Base-by-base conservation (phyloP, 2,888 invertebrate species). In the Drosophila colorata region DNA sequence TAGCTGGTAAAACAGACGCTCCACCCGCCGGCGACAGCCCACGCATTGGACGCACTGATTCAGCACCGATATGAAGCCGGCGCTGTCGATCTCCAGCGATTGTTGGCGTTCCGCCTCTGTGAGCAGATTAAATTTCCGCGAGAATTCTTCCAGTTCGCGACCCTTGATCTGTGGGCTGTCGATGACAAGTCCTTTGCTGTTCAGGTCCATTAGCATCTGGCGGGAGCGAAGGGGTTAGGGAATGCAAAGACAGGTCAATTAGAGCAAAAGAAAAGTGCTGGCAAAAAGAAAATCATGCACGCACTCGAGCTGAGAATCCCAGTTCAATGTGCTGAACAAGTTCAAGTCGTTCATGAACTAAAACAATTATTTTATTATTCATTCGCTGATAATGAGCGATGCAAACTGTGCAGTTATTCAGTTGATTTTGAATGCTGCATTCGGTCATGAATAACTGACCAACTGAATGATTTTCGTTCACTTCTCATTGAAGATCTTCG, bases 1-100 rank as follows among this genome's bases (percentile, higher is more conserved):
- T 84, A 98, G 93, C 92, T 97, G 97, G 91, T 95, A 95, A 92
- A 97, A 98, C 78, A 98, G 93, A 83, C 96, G 94, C 92, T 98
- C 98, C 83, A 98, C 98, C 92, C 98, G 98, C 90, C 97, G 94
- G 77, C 98, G 94, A 93, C 98, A 98, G 72, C 98, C 98, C 90
- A 98, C 97, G 93, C 98, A 98, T 75, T 98, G 97, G 90, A 98
- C 97, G 92, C 96, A 96, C 93, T 98, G 97, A 93, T 97, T 96
- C 75, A 98, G 93, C 88, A 97, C 96, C 87, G 95, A 95, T 90
- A 97, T 94, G 88, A 98, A 95, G 93, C 97, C 96, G 81, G 95
- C 94, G 88, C 95, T 95, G 59, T 96, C 95, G 58, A 98, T 97
- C 93, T 96, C 95, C 83, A 98, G 94, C 16, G 97, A 97, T 77